Conservation (phyloP, 2,113 vertebrate species). For the Maccullochella peelii region DNA sequence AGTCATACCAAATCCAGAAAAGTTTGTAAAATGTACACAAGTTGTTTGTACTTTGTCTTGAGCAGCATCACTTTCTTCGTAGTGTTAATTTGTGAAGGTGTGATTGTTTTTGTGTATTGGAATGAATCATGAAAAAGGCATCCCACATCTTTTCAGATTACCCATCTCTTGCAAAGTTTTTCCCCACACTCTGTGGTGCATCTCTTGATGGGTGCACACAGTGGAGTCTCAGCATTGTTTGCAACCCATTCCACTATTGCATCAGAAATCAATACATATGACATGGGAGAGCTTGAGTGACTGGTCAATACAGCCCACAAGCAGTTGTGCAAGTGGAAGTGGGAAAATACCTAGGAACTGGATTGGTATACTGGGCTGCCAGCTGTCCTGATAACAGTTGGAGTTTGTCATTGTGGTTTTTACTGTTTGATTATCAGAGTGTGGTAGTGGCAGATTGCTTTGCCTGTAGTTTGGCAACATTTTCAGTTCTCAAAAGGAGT, state of each 20-base stretch:
- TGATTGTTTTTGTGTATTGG: not conserved
- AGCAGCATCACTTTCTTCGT: not conserved
- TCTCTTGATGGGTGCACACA: not conserved
- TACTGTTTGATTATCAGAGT: conserved; percentile 58
- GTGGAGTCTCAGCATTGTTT: conserved; percentile 6
- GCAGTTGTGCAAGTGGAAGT: conserved; percentile 58
- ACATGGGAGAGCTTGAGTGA: conserved; percentile 11
- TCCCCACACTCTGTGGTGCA: not conserved
- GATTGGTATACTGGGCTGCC: not conserved
- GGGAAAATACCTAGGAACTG: conserved; percentile 56
- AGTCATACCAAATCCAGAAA: conserved; percentile 16
- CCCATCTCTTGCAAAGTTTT: not conserved
- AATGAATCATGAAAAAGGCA: not conserved
- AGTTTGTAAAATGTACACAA: not conserved
- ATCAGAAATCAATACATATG: conserved; percentile 23
- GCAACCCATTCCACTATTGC: not conserved
- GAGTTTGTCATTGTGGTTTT: conserved; percentile 64
- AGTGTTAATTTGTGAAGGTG: not conserved
- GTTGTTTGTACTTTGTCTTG: not conserved
- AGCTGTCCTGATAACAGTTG: conserved; percentile 70
- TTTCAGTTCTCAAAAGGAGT: conserved; percentile 11
- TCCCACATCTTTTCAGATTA: not conserved
- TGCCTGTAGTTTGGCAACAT: conserved; percentile 18
- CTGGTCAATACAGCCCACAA: not conserved
- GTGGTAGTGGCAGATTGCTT: conserved; percentile 13